phyloP scores from a whole-genome alignment of 2,797 vertebrate genomes.

The Hylomyscus alleni region DNA sequence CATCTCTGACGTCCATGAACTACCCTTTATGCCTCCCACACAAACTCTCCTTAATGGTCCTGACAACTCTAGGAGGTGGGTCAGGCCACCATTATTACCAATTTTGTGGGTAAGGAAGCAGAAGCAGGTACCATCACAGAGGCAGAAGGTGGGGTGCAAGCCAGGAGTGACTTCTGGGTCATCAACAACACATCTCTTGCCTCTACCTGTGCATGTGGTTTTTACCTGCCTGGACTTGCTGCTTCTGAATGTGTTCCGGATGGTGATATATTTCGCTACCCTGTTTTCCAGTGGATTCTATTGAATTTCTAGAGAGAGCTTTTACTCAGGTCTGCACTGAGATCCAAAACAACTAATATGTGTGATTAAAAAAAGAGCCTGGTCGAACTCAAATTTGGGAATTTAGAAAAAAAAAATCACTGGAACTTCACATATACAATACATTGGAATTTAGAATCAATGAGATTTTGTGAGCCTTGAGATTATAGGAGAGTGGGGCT shows the following conservation, averaged over 20 bases:
- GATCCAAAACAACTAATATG: neutral
- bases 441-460: neutral
- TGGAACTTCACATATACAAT: neutral
- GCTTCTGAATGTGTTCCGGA: accelerated
- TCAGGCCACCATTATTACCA: accelerated
- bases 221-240: neutral
- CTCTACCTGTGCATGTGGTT: neutral
- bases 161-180: accelerated
- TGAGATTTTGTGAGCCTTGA: neutral
- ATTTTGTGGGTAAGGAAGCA: neutral
- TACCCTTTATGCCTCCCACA: accelerated
- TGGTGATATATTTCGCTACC: neutral
- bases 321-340: no score
- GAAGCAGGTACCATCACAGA: neutral
- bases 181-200: accelerated
- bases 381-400: neutral
- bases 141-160: neutral
- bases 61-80: accelerated
- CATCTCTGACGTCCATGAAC: accelerated
- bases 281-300: neutral
- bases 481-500: neutral
- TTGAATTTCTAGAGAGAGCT: neutral
- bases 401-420: neutral
- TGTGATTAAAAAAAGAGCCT: neutral
- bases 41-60: neutral